Conservation (phyloP, 2,888 invertebrate genomes). For the Agriopis leucophaearia region DNA sequence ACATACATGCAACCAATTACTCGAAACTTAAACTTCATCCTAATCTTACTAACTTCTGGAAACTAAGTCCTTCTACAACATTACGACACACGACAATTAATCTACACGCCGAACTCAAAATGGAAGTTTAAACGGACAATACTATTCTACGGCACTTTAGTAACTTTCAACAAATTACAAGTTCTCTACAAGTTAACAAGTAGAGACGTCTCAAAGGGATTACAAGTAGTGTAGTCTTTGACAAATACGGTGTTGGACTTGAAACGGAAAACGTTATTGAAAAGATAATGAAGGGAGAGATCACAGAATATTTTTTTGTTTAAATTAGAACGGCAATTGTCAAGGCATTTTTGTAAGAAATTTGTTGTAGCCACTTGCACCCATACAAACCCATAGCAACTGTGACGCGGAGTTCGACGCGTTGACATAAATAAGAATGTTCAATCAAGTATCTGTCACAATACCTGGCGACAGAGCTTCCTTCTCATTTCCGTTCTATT, state of each 20-base stretch:
- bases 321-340: no score
- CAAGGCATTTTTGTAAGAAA: no score
- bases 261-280: neutral
- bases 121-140: constrained; percentile 51
- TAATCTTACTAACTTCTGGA: neutral
- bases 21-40: neutral
- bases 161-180: constrained; percentile 62
- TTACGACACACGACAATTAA: constrained; percentile 45
- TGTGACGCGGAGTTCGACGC: no score
- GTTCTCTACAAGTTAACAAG: constrained; percentile 38
- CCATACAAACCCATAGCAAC: no score
- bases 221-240: neutral
- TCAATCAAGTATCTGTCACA: no score
- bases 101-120: constrained; percentile 47
- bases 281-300: neutral
- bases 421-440: no score
- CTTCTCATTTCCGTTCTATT: no score
- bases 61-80: constrained; percentile 33
- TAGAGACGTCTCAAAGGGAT: constrained; percentile 42
- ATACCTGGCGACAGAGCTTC: no score
- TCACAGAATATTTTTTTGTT: no score
- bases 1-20: no score
- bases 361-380: no score
- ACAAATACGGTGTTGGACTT: neutral
- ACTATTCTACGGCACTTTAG: constrained; percentile 50